Base-by-base conservation (phyloP, 2,113 vertebrate genomes). In the Triplophysa dalaica region DNA sequence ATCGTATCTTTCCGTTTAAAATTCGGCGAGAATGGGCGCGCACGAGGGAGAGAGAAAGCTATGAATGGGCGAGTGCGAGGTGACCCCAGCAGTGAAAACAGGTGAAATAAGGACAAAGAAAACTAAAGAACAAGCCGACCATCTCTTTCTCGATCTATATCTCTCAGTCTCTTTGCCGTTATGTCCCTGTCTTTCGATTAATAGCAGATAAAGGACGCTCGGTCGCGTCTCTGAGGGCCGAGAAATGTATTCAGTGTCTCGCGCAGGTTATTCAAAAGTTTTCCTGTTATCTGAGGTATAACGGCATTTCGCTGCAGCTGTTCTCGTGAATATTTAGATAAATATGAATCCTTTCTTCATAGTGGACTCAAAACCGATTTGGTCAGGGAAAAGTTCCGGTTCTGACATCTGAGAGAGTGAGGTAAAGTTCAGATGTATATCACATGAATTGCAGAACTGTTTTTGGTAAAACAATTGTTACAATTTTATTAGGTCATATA, bases 181-280 rank as follows among this genome's bases (percentile, higher is more conserved):
- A 5, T 12, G 68, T 74, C 67, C 22, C 26, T 63, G 2, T 29
- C 26, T 65, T 50, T 50, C 45, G 72, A 68, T 68, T 13, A 62
- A 43, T 64, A 65, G 16, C 69, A 52, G 81, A 62, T 72, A 21
- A 50, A 69, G 70, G 26, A 52, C 65, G 26, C 70, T 45, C 21
- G 2, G 52, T 41, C 17, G 11, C 50, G 56, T 64, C 58, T 76
- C 70, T 60, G 33, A 75, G 58, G 45, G 16, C 48, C 68, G 33
- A 22, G 70, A 70, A 33, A 80, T 76, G 65, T 38, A 64, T 58
- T 21, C 24, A 56, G 33, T 24, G 61, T 61, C 58, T 52, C 62
- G 63, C 24, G 52, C 19, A 60, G 33, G 21, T 75, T 63, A 50
- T 8, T 50, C 22, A 19, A 17, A 43, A 16, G 54, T 60, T 73